Evolutionary conservation across 64 coral and sea anemone species (phyloP).

Genomic region (Pocillopora verrucosa): DNA sequence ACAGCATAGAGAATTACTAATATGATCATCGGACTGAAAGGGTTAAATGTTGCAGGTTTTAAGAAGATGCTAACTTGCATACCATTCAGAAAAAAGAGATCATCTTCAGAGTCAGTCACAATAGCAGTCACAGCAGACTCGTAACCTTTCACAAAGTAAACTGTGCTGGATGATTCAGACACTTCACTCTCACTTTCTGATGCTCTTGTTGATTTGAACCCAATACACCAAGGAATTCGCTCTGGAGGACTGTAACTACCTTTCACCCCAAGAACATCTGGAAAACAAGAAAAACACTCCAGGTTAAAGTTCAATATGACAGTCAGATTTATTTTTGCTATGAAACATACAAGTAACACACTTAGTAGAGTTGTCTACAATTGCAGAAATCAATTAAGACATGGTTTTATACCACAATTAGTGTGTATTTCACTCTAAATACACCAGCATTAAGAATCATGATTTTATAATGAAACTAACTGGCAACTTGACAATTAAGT

Average conservation of each 20-base stretch:
- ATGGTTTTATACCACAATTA: no score
- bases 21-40: no score
- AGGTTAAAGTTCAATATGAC: not conserved
- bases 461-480: no score
- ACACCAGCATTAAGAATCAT: no score
- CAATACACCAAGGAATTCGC: constrained; percentile 12
- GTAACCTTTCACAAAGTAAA: constrained; percentile 64
- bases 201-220: not conserved
- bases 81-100: constrained; percentile 78
- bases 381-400: no score
- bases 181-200: constrained; percentile 23
- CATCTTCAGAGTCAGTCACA: constrained; percentile 84
- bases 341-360: no score
- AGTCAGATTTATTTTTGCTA: not conserved
- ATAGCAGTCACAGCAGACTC: constrained; percentile 78
- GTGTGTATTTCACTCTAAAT: no score
- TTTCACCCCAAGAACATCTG: constrained; percentile 26
- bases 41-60: no score
- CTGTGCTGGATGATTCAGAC: constrained; percentile 23
- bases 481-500: no score
- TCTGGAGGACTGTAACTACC: constrained; percentile 17
- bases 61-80: not conserved
- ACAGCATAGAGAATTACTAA: no score
- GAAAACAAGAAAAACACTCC: not conserved
- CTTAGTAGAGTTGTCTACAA: no score